Conservation (phyloP, 2,113 vertebrate genomes). For the Anolis sagrei region DNA sequence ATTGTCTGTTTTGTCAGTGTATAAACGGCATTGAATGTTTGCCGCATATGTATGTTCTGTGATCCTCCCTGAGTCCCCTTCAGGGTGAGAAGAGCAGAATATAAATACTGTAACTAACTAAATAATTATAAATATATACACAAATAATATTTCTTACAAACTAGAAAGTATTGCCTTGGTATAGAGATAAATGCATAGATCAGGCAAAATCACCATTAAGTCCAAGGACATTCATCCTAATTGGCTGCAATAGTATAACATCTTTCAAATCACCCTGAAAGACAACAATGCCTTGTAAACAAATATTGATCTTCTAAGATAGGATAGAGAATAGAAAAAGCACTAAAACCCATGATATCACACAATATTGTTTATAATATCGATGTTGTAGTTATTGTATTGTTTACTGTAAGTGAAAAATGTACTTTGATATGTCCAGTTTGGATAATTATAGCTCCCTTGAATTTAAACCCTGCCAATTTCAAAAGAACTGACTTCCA, state of each 20-base stretch:
- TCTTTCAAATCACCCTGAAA: conserved; percentile 16
- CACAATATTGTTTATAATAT: conserved; percentile 40
- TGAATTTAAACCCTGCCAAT: background rate
- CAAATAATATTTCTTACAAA: conserved; percentile 11
- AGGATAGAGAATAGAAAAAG: conserved; percentile 25
- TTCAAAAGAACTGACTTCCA: background rate
- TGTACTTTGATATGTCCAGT: background rate
- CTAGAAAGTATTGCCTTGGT: conserved; percentile 36
- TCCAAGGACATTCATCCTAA: background rate
- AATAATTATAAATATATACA: background rate
- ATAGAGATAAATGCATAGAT: background rate
- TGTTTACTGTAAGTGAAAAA: background rate
- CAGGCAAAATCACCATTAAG: background rate
- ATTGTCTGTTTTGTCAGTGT: no score
- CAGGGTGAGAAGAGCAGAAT: no score
- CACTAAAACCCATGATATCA: conserved; percentile 16
- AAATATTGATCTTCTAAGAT: conserved; percentile 39
- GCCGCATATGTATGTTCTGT: no score
- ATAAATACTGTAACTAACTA: no score
- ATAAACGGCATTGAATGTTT: no score
- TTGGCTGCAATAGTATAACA: background rate
- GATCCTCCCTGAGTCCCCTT: no score
- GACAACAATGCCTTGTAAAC: conserved; percentile 43
- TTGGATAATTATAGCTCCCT: background rate
- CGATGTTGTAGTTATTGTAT: background rate